A percentile compares a stretch with the other conserved stretches of the same genome.
phyloP scores from a whole-genome alignment of 2,888 invertebrate genomes.

The Sepiola atlantica region DNA sequence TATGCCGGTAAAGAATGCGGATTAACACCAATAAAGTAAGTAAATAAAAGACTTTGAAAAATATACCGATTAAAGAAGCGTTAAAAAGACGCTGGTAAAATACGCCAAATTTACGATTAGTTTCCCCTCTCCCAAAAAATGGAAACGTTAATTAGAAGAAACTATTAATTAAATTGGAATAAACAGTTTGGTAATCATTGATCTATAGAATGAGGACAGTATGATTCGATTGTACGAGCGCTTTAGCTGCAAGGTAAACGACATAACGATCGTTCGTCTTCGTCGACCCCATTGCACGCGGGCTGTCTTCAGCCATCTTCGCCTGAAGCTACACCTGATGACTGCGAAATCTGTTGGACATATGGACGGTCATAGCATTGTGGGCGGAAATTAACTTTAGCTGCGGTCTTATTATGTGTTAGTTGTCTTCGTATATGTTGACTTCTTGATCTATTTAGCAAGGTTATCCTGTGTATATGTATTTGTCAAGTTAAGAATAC shows the following conservation, averaged over 20 bases:
- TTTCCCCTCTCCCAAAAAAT: no score
- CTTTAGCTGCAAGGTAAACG: not conserved
- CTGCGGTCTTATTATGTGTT: not conserved
- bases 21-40: no score
- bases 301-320: not conserved
- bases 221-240: not conserved
- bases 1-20: no score
- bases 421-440: not conserved
- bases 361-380: not conserved
- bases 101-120: no score
- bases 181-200: constrained; percentile 15
- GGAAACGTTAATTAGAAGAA: not conserved
- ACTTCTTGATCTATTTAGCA: not conserved
- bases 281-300: not conserved
- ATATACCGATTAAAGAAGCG: no score
- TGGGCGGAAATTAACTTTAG: not conserved
- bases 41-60: no score
- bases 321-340: not conserved
- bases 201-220: not conserved
- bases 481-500: no score
- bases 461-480: not conserved
- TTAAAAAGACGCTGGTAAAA: no score
- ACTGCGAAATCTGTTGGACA: not conserved
- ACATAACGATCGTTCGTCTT: constrained; percentile 3
- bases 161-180: not conserved